Evolutionary conservation across 2,797 vertebrate species (phyloP).

Genomic region (Sciaenops ocellatus): DNA sequence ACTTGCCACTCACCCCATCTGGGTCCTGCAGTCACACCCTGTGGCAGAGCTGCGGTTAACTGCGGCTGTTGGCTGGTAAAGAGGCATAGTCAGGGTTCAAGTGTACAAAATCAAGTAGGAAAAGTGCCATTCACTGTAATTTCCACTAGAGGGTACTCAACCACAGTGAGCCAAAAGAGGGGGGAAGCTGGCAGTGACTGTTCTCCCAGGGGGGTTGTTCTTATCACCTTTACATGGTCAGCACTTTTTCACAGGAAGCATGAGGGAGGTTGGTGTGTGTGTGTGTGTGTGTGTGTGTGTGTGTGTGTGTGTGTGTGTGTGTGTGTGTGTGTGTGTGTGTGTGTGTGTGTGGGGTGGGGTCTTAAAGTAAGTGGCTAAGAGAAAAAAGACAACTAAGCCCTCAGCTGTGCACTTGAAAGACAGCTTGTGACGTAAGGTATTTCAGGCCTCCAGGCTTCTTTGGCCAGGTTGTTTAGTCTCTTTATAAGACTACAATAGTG

Average conservation of each 20-base stretch:
- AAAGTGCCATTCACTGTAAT: constrained; percentile 11
- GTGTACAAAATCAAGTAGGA: constrained; percentile 23
- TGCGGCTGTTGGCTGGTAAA: constrained; percentile 74
- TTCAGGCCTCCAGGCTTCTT: constrained; percentile 52
- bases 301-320: constrained; percentile 9
- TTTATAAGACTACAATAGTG: constrained; percentile 67
- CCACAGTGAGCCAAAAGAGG: constrained; percentile 54
- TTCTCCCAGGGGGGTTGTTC: constrained; percentile 45
- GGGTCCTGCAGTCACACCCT: constrained; percentile 75
- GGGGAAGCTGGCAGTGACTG: constrained; percentile 11
- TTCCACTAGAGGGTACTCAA: constrained; percentile 79
- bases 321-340: constrained; percentile 14
- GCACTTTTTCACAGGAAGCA: constrained; percentile 74
- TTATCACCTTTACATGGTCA: constrained; percentile 72
- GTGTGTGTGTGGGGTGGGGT: constrained; percentile 9
- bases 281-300: constrained; percentile 18
- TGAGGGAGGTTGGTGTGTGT: constrained; percentile 34
- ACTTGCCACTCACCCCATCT: constrained; percentile 73
- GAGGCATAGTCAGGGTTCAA: constrained; percentile 64
- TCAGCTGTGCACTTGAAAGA: constrained; percentile 59
- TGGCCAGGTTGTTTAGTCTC: constrained; percentile 66
- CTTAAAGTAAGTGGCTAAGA: constrained; percentile 53
- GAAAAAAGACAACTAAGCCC: constrained; percentile 27
- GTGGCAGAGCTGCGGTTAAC: constrained; percentile 81
- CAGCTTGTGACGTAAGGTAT: constrained; percentile 55